These are phyloP conservation scores for Xiphophorus birchmanni DNA, from an alignment of 2,797 vertebrate species.

Conservation along the genomic window DNA sequence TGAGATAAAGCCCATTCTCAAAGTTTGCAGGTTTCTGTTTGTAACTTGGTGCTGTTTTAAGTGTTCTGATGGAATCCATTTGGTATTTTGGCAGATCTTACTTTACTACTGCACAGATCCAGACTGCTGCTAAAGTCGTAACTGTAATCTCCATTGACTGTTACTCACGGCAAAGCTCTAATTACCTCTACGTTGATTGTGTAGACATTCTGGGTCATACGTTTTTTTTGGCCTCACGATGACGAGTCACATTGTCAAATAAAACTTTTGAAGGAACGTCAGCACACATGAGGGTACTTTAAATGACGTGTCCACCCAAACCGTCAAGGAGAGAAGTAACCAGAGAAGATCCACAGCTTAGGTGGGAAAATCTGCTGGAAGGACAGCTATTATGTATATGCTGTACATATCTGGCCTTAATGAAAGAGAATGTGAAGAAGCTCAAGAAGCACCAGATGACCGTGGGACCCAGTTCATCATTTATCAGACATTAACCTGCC, in stretches of 20 bases:
- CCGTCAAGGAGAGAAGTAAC: not conserved
- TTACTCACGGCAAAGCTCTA: not conserved
- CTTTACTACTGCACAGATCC: constrained; percentile 13
- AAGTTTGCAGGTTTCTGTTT: constrained; percentile 43
- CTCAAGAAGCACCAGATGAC: not conserved
- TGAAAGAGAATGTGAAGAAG: not conserved
- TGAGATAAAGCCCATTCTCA: constrained; percentile 56
- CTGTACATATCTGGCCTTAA: not conserved
- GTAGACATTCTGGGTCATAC: not conserved
- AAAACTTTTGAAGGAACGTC: not conserved
- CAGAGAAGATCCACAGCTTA: not conserved
- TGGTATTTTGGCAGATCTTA: constrained; percentile 17
- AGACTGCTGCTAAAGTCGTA: constrained; percentile 2
- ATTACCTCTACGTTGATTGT: not conserved
- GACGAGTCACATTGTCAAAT: not conserved
- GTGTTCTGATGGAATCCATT: constrained; percentile 31
- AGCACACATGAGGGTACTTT: not conserved
- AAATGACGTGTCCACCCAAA: not conserved
- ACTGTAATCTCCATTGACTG: not conserved
- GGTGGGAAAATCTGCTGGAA: not conserved
- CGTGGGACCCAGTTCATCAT: constrained; percentile 30
- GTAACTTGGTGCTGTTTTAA: constrained; percentile 47
- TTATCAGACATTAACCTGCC: constrained; percentile 21
- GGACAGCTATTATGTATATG: not conserved
- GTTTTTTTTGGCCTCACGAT: not conserved